Evolutionary conservation across 2,113 vertebrate species (phyloP).

Genomic region (Odobenus rosmarus): DNA sequence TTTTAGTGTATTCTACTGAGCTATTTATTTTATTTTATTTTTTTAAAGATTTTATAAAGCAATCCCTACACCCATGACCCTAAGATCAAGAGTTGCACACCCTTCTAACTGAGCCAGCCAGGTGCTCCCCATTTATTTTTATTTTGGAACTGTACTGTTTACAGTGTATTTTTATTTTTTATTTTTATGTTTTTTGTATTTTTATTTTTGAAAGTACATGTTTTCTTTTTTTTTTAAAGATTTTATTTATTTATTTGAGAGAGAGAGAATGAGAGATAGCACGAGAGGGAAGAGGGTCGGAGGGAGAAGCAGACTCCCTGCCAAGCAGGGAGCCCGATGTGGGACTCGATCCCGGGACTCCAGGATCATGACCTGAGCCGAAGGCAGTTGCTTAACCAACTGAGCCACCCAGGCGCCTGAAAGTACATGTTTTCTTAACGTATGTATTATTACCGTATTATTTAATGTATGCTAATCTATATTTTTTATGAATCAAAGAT

Average conservation of each 20-base stretch:
- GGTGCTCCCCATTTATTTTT: not conserved
- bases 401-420: not conserved
- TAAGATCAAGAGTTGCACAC: not conserved
- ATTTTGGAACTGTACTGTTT: not conserved
- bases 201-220: not conserved
- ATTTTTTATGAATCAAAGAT: not conserved
- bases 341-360: no score
- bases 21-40: not conserved
- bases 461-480: not conserved
- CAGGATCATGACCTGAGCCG: no score
- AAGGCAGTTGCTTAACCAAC: no score
- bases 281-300: no score
- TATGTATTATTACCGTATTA: not conserved
- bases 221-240: no score
- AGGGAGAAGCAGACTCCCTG: no score
- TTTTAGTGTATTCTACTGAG: not conserved
- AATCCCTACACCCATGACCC: not conserved
- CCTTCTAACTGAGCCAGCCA: not conserved
- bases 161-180: not conserved
- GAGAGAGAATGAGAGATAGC: no score
- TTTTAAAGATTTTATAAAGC: not conserved
- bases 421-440: not conserved
- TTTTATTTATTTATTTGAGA: no score
- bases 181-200: not conserved
- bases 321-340: no score